phyloP scores from a whole-genome alignment of 2,888 invertebrate genomes.

The Drosophila macrospina region DNA sequence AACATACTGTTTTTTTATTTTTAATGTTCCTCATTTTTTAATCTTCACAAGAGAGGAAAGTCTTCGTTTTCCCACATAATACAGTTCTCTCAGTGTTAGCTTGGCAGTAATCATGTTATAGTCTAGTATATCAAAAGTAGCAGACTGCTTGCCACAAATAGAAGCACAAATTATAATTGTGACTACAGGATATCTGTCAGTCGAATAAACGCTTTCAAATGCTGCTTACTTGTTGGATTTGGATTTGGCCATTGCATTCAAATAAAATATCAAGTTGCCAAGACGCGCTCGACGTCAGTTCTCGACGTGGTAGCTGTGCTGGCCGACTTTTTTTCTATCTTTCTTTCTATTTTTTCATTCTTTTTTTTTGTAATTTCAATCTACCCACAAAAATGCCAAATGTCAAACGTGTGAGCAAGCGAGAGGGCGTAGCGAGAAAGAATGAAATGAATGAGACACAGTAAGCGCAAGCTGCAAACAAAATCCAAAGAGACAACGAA shows the following conservation, averaged over 20 bases:
- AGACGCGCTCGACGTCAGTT: constrained; percentile 26
- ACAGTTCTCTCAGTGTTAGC: no score
- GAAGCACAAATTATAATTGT: background rate
- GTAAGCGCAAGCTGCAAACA: constrained; percentile 42
- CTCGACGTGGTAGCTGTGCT: constrained; percentile 14
- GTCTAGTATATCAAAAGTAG: no score
- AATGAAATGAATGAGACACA: background rate
- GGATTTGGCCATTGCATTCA: constrained; percentile 57
- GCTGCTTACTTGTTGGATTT: constrained; percentile 17
- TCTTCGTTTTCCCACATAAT: no score
- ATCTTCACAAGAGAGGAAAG: no score
- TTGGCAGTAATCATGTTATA: no score
- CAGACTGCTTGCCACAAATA: no score
- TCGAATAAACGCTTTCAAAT: background rate
- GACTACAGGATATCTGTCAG: constrained; percentile 2
- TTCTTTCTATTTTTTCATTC: no score
- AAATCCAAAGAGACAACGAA: constrained; percentile 49
- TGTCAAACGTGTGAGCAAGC: constrained; percentile 38
- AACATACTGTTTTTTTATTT: no score
- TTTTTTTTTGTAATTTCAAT: constrained; percentile 50
- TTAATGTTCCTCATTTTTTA: no score
- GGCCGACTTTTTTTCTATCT: constrained; percentile 43
- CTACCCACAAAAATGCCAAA: constrained; percentile 43
- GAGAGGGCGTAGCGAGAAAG: background rate
- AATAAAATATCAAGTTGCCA: constrained; percentile 72